Base-by-base conservation (phyloP, 2,888 invertebrate species). In the Tipula lateralis region DNA sequence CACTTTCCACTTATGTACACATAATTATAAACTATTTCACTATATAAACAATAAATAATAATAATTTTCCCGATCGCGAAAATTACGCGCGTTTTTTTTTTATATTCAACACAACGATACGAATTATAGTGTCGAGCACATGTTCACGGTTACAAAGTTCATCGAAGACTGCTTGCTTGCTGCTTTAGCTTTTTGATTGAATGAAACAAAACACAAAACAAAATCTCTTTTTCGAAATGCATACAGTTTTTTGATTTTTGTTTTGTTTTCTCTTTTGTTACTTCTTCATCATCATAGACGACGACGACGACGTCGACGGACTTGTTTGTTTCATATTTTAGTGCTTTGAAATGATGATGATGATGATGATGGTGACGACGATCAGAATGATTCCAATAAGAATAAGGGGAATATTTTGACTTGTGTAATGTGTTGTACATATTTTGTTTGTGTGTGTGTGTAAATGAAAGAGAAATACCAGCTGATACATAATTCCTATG, bases 161-260 rank as follows among this genome's bases (percentile, higher is more conserved):
- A 66, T 24, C 24, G 66, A 66, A 66, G 24, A 66, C 66, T 66
- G 66, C 7, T 36, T 9, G 2, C 7, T 34, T 7, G 34, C 39
- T 66, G 66, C 19, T 66, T 66, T 66, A 24, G 66, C 24, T 66
- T 66, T 66, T 24, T 66, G 66, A 66, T 66, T 66, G 19, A 66
- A 66, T 66, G 66, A 66, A 66, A 66, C 66, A 44, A 44, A 44
- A 44, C n/a, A 44, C 44, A 66, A 66, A 66, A 24, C 66, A 66
- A 66, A 66, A 66, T 66, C 66, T 66, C 66, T 66, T 66, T 32
- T 66, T 19, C 9, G 24, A 66, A 66, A 66, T 66, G 66, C 24
- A 66, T 66, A n/a, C 24, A 66, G n/a, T n/a, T 24, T 24, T 50
- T 19, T 19, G 16, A 24, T 66, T 66, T 24, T 66, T 66, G n/a